phyloP scores from a whole-genome alignment of 2,113 vertebrate species.

The Colistium nudipinnis region DNA sequence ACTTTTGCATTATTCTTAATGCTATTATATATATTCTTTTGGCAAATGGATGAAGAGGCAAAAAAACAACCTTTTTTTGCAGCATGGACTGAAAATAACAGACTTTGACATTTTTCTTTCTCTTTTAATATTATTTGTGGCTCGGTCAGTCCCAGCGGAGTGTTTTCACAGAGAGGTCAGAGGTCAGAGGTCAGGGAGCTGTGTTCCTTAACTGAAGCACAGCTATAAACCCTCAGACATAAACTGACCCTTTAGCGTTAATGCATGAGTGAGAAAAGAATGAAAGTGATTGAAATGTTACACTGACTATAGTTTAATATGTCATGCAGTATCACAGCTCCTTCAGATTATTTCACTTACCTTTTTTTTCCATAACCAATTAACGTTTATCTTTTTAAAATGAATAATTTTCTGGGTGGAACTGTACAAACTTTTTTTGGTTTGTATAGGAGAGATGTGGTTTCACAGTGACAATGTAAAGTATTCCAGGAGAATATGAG shows the following conservation, averaged over 20 bases:
- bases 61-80: not conserved
- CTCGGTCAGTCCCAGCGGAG: not conserved
- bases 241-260: not conserved
- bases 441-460: conserved; percentile 29
- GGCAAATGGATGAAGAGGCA: conserved; percentile 3
- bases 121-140: conserved; percentile 5
- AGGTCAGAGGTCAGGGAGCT: not conserved
- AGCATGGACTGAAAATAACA: not conserved
- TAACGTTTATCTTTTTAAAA: conserved; percentile 18
- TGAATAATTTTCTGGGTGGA: not conserved
- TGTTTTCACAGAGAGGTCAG: conserved; percentile 11
- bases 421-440: conserved; percentile 26
- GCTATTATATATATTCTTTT: conserved; percentile 44
- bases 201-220: conserved; percentile 18
- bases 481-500: conserved; percentile 71
- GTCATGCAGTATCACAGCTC: not conserved
- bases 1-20: conserved; percentile 64
- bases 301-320: conserved; percentile 5
- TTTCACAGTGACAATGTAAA: conserved; percentile 44
- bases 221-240: conserved; percentile 29
- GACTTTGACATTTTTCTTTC: not conserved
- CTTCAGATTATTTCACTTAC: conserved; percentile 4
- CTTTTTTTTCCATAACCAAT: conserved; percentile 25
- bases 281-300: not conserved
- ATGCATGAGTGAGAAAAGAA: conserved; percentile 5